phyloP scores from a whole-genome alignment of 2,888 invertebrate species.

The Drosophila tanythrix region DNA sequence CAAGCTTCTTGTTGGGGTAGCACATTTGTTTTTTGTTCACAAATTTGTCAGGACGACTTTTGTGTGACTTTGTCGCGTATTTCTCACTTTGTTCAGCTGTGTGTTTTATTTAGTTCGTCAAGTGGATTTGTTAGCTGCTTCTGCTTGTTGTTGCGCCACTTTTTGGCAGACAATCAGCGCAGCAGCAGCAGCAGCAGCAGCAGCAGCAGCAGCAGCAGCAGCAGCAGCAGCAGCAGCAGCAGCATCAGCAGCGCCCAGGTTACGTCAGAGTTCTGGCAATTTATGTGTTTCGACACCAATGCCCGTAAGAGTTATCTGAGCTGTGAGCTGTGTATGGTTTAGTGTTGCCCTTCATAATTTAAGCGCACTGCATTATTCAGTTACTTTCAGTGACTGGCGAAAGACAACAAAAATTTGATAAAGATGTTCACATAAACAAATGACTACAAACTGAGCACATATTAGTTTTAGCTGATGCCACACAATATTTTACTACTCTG shows the following conservation, averaged over 20 bases:
- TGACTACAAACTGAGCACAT: constrained; percentile 10
- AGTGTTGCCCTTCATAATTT: constrained; percentile 22
- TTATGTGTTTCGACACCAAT: constrained; percentile 30
- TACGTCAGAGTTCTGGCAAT: constrained; percentile 41
- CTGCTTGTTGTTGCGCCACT: constrained; percentile 46
- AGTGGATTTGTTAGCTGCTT: constrained; percentile 44
- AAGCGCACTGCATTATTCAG: constrained; percentile 45
- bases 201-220: constrained; percentile 16
- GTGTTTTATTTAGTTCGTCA: constrained; percentile 48
- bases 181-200: constrained; percentile 13
- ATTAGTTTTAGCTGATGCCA: background rate
- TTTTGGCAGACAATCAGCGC: constrained; percentile 58
- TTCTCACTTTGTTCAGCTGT: constrained; percentile 29
- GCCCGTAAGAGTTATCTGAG: constrained; percentile 31
- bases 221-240: constrained; percentile 13
- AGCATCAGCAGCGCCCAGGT: constrained; percentile 21
- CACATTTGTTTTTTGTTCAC: constrained; percentile 64
- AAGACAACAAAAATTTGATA: constrained; percentile 23
- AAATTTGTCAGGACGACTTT: constrained; percentile 66
- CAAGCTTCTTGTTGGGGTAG: constrained; percentile 16
- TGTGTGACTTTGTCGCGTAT: constrained; percentile 68
- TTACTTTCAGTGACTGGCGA: constrained; percentile 12
- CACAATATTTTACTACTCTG: background rate
- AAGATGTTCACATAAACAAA: constrained; percentile 21
- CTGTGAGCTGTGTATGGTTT: constrained; percentile 1